Evolutionary conservation across 2,797 vertebrate species (phyloP), one percentile per base, ranked within the genome.

Genomic region (Sternotherus odoratus): DNA sequence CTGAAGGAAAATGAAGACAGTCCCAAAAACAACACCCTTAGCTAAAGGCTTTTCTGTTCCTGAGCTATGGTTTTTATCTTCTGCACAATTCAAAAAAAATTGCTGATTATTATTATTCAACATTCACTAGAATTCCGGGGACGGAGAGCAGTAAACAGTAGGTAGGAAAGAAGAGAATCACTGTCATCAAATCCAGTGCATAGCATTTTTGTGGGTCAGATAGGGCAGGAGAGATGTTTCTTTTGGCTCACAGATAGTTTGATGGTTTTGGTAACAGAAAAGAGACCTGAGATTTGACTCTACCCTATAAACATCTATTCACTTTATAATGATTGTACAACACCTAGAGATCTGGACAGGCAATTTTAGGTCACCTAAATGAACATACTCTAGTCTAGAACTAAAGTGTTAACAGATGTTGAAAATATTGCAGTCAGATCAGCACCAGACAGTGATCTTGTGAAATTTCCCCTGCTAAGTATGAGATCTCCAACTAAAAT

Each of bases 11-110:
- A 96, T 82, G 69, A 96, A 93, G 49, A 57, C 21, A 87, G 39
- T 92, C 90, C 87, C 83, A 19, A 75, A 94, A 95, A 50, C 56
- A 87, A 88, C 74, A 94, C 54, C 75, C 83, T 93, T 50, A 95
- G 78, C 87, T 94, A 91, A 91, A 94, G 86, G 69, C 92, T 96
- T 46, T 95, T 93, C 82, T 8, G 1, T 82, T 95, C 86, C 5
- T 78, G 82, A 87, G n/a, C 89, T 92, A 91, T 82, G 90, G 87
- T 72, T 94, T 95, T 95, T 96, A 82, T 94, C 94, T 95, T 90
- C 77, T 83, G 88, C 75, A 83, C 87, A 94, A 87, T 54, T 83
- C 57, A 95, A 94, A 85, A 82, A 23, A 36, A 92, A 89, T 57
- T 43, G 66, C 39, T 85, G 90, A 88, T 94, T 85, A 85, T 87